Evolutionary conservation across 2,888 invertebrate species (phyloP).

Genomic region (Ennomos erosarius): DNA sequence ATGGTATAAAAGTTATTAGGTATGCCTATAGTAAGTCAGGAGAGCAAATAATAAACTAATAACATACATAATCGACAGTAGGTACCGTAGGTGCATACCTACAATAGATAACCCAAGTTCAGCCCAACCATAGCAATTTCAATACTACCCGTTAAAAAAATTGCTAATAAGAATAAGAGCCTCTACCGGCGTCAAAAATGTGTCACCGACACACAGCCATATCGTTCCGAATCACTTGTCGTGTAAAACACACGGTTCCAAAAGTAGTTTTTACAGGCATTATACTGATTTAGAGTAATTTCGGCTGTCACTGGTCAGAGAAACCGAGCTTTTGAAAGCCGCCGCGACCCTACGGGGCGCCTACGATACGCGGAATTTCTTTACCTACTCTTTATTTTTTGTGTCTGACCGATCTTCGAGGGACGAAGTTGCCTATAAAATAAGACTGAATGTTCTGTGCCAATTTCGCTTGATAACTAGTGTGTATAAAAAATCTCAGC

Average conservation of each 20-base stretch:
- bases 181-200: constrained; percentile 65
- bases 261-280: constrained; percentile 55
- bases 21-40: too few species aligned
- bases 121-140: too few species aligned
- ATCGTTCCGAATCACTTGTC: constrained; percentile 68
- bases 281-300: constrained; percentile 73
- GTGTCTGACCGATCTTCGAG: constrained; percentile 43
- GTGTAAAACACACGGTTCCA: constrained; percentile 77
- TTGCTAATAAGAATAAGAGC: constrained; percentile 56
- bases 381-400: constrained; percentile 65
- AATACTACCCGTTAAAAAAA: constrained; percentile 39
- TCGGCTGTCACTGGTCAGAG: constrained; percentile 77
- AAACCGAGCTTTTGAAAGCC: constrained; percentile 63
- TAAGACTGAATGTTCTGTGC: constrained; percentile 39
- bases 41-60: too few species aligned
- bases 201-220: constrained; percentile 66
- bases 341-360: constrained; percentile 76
- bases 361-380: constrained; percentile 71
- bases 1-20: too few species aligned
- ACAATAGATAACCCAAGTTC: too few species aligned
- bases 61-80: too few species aligned
- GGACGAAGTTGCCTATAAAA: constrained; percentile 42
- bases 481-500: too few species aligned
- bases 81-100: too few species aligned
- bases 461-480: too few species aligned